Base-by-base conservation (phyloP, 2,797 vertebrate genomes). In the Galago senegalensis region DNA sequence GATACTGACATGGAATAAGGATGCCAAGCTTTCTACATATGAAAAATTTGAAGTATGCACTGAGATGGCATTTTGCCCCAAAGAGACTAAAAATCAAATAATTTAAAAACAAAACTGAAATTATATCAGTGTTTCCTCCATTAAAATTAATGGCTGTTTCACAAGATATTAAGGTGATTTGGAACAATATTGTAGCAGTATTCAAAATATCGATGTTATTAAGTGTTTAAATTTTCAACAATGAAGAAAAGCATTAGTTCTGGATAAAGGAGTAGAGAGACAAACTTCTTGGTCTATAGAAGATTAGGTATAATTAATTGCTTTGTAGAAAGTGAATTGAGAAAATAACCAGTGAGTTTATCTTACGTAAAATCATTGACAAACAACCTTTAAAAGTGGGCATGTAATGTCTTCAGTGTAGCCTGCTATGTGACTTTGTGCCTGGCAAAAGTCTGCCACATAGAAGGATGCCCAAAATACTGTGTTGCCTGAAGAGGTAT, bases 91-190 rank as follows among this genome's bases (percentile, higher is more conserved):
- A 94, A 72, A n/a, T 77, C 29, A 91, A 91, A 79, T 21, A 75
- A 81, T 40, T 27, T 27, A 90, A 89, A 95, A 40, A 27, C 40
- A 16, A 91, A 87, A 31, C 6, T 72, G 65, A 72, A 85, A 88
- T 29, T 23, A 85, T 65, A n/a, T 76, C 37, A 49, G 1, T 77
- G 56, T 91, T 92, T 96, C 70, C 17, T 94, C 40, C 14, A 69
- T 60, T 89, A 92, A 90, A 79, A 46, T 25, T 40, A 63, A 67
- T 88, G 29, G 75, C 75, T 76, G 14, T 97, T 77, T 92, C 23
- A 27, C 75, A 67, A 87, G 63, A 34, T 73, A 56, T 34, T 93
- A 60, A 84, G 75, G 29, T 49, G 49, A 73, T 75, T 87, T 96
- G 34, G 34, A 12, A 75, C 29, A 82, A 58, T 58, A 70, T 94